Conservation (phyloP, 2,113 vertebrate species). For the Loxodonta africana region DNA sequence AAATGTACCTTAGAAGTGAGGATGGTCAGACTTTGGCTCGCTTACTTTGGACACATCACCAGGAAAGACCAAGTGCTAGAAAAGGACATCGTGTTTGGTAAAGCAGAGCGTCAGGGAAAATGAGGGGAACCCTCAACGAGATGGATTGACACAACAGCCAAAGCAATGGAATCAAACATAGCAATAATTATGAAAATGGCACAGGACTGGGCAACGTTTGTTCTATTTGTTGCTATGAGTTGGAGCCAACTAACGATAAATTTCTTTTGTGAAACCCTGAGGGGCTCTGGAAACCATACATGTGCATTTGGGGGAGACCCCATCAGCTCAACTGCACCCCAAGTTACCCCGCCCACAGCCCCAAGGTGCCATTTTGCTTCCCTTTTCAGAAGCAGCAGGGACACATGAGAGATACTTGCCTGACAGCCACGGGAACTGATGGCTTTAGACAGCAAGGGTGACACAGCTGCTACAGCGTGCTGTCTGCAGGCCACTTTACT, state of each 20-base stretch:
- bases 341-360: accelerated
- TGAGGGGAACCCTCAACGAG: neutral
- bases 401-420: neutral
- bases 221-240: neutral
- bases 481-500: neutral
- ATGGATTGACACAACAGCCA: neutral
- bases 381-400: neutral
- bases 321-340: accelerated
- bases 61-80: neutral
- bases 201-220: neutral
- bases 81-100: neutral
- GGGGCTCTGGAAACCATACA: neutral
- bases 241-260: neutral
- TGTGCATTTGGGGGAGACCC: neutral
- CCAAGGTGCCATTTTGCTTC: neutral
- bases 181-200: neutral
- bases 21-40: neutral
- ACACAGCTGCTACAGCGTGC: neutral
- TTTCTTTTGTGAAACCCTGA: neutral
- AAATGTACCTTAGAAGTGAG: neutral
- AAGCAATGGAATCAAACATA: neutral
- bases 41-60: neutral
- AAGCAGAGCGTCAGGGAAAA: neutral
- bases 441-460: neutral
- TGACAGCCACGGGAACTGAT: neutral